Evolutionary conservation across 2,113 vertebrate genomes (phyloP), one percentile per base, ranked within the genome.

Genomic region (Oncorhynchus kisutch): DNA sequence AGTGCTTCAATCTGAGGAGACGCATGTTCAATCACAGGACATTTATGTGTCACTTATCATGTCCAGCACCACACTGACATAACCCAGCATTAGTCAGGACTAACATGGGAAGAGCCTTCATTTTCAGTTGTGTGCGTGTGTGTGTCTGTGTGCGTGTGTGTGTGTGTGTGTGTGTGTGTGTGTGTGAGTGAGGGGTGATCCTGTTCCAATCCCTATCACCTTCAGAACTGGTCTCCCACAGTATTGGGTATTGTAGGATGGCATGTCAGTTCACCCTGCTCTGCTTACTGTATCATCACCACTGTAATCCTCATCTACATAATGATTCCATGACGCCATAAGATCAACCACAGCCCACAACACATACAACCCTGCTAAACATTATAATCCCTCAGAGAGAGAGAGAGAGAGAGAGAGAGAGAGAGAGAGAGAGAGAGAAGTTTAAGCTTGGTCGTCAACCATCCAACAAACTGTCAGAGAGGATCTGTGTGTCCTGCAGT

Each of bases 321-420:
- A 45, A 45, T 27, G 27, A 27, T 27, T 39, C 7, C 7, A 60
- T 70, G 34, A 48, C 45, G 76, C 74, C 62, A 70, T 77, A 73
- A 67, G 24, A 11, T 51, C 25, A 70, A 72, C 4, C 68, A 16
- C 12, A 25, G 7, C 2, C 49, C 8, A 45, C 48, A 13, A 68
- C 6, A 60, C 74, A 18, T n/a, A 51, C 48, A 66, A 59, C 45
- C 57, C 75, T 69, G 71, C 68, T 64, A 73, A 81, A 84, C 34
- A 73, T 72, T 75, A 73, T 70, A 77, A 72, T 82, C 80, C 60
- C n/a, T 72, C 74, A 81, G 34, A 69, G 39, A 85, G 62, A 45
- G 39, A 45, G 34, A 6, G 8, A 64, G 60, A n/a, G 20, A 22
- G 1, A n/a, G 7, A 64, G 6, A n/a, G 9, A 18, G 18, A 22